Base-by-base conservation (phyloP, 1,140 invertebrate genomes). In the Diabrotica undecimpunctata region DNA sequence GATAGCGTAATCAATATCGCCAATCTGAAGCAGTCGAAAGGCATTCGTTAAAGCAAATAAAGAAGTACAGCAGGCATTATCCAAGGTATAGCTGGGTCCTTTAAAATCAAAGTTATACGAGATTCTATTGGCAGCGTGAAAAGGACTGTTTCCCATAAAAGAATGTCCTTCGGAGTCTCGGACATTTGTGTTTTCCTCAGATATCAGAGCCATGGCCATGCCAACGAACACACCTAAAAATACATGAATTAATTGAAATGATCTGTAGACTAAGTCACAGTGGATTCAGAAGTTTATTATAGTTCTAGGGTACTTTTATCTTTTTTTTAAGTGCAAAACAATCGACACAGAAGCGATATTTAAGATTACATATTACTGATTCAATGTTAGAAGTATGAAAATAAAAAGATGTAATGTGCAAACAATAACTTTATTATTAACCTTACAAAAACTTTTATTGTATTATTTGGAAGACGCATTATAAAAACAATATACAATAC, bases 31-130 rank as follows among this genome's bases (percentile, higher is more conserved):
- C 0, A 88, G 85, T 59, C 83, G 82, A 66, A 91, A 88, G 6
- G 93, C 95, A 66, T 92, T 86, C 69, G 93, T 87, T n/a, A 97
- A 72, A 0, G 93, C 94, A 62, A 89, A 85, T 61, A 94, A 82
- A 66, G 91, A 92, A 13, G 93, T 95, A 50, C 91, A 93, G 80
- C 94, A 96, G 6, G 93, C 92, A 10, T 91, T 90, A 74, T 97
- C 95, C 3, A 95, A 82, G 8, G 89, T 80, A 77, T 89, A 92
- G 62, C 92, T 94, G 0, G 94, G 94, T 38, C 88, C 88, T 61
- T 82, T 83, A 0, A 85, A 72, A 46, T 87, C 87, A 10, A 90
- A 71, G 77, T 82, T 86, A 64, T 88, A 90, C 0, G 92, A 95
- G 41, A 96, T 86, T 61, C 94, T 84, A 75, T 96, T 96, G 90